phyloP scores from a whole-genome alignment of 92 coral and sea anemone genomes.

The Chrysogorgia sp. region DNA sequence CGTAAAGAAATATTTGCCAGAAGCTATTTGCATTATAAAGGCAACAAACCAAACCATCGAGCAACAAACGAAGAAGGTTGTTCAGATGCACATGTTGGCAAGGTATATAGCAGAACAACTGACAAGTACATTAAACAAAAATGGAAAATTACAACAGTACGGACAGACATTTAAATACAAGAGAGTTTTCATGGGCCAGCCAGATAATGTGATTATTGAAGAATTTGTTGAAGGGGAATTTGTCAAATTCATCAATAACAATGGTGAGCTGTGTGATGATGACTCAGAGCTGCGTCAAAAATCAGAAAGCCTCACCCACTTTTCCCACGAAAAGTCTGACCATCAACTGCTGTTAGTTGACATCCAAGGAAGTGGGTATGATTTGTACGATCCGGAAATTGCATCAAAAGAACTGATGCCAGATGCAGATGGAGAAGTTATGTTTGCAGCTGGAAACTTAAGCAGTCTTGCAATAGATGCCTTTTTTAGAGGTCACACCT shows the following conservation, averaged over 20 bases:
- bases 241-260: conserved; percentile 35
- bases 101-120: conserved; percentile 62
- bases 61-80: conserved; percentile 66
- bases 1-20: conserved; percentile 61
- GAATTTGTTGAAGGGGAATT: conserved; percentile 46
- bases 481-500: conserved; percentile 9
- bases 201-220: conserved; percentile 38
- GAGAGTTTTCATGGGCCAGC: conserved; percentile 49
- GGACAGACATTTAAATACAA: conserved; percentile 58
- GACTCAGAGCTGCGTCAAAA: conserved; percentile 16
- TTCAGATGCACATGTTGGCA: conserved; percentile 73
- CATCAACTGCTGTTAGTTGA: conserved; percentile 20
- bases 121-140: conserved; percentile 39
- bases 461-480: conserved; percentile 10
- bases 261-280: conserved; percentile 14
- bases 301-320: conserved; percentile 13
- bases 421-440: conserved; percentile 9
- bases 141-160: conserved; percentile 18
- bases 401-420: conserved; percentile 22
- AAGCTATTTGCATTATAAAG: conserved; percentile 58
- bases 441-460: conserved; percentile 38
- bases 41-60: conserved; percentile 63
- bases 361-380: conserved; percentile 3
- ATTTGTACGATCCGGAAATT: conserved; percentile 21
- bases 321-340: conserved; percentile 14